phyloP scores from a whole-genome alignment of 1,140 invertebrate species.

The Diabrotica undecimpunctata region DNA sequence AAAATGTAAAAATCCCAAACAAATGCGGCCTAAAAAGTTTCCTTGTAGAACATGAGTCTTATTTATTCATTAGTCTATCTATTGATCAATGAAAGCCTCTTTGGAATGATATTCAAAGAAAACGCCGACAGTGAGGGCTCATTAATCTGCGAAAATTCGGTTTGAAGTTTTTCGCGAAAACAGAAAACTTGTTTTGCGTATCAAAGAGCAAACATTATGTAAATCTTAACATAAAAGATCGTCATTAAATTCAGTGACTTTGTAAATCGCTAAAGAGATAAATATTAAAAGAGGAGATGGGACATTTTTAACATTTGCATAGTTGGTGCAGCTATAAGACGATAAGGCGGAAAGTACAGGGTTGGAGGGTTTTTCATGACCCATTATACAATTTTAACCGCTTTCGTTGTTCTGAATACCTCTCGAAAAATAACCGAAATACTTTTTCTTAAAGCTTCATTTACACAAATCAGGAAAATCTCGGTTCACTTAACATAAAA shows the following conservation, averaged over 20 bases:
- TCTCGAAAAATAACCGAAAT: no score
- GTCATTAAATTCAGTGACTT: conserved; percentile 34
- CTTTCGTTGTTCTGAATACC: no score
- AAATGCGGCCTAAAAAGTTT: neutral
- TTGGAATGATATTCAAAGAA: conserved; percentile 4
- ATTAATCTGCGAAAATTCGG: conserved; percentile 1
- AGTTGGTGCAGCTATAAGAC: no score
- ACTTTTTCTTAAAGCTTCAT: no score
- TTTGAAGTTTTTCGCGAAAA: conserved; percentile 14
- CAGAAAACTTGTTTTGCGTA: conserved; percentile 29
- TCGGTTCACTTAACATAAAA: no score
- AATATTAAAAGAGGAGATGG: conserved; percentile 33
- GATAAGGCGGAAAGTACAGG: no score
- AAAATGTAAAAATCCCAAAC: no score
- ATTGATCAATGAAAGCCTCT: neutral
- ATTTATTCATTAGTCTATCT: conserved; percentile 3
- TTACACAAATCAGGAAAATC: no score
- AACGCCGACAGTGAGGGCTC: neutral
- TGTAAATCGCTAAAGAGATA: conserved; percentile 32
- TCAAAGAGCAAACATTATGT: conserved; percentile 33
- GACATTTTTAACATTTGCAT: conserved; percentile 24
- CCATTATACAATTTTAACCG: no score
- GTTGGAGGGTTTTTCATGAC: no score
- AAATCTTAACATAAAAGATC: conserved; percentile 33
- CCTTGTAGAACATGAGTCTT: neutral